Evolutionary conservation across 2,888 invertebrate species (phyloP), one percentile per base, ranked within the genome.

Genomic region (Pseudoips prasinana): DNA sequence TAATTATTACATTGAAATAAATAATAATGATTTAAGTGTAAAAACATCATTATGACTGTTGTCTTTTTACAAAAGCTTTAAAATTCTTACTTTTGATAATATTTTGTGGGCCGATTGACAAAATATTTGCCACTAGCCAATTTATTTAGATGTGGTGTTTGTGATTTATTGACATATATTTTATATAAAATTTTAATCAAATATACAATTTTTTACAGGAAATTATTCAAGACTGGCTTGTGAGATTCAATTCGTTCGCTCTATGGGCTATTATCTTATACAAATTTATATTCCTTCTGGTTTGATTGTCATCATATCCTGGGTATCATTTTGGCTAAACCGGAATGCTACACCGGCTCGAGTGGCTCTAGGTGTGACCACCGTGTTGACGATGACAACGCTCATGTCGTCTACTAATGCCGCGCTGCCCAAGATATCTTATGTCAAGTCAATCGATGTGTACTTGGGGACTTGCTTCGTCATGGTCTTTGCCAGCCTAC

Each of bases 201-300:
- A 14, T 14, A 3, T 14, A 14, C 14, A 14, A 14, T 35, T 39
- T 52, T 47, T 77, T 78, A 54, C 91, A 96, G 98, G 98, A 92
- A 97, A 97, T 90, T 98, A 98, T 90, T 97, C 97, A 73, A 94
- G 98, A 76, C 90, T 98, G 92, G 96, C 96, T 67, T 97, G 97
- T 90, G 96, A 96, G 90, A 97, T 98, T 87, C 96, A 97, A 90
- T 97, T 98, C 90, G 97, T 97, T 66, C 94, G 98, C 64, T 97
- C 97, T 76, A 97, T 98, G 96, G 98, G 98, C 77, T 98, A 98
- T 92, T 98, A 98, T 91, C 92, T 98, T 76, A 98, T 98, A 90
- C 98, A 98, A 91, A 98, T 98, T 90, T 98, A 98, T 91, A 97
- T 98, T 90, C 98, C 98, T 76, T 97, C 97, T 88, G 96, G 96